Conservation (phyloP, 2,888 invertebrate genomes). For the Callosobruchus maculatus region DNA sequence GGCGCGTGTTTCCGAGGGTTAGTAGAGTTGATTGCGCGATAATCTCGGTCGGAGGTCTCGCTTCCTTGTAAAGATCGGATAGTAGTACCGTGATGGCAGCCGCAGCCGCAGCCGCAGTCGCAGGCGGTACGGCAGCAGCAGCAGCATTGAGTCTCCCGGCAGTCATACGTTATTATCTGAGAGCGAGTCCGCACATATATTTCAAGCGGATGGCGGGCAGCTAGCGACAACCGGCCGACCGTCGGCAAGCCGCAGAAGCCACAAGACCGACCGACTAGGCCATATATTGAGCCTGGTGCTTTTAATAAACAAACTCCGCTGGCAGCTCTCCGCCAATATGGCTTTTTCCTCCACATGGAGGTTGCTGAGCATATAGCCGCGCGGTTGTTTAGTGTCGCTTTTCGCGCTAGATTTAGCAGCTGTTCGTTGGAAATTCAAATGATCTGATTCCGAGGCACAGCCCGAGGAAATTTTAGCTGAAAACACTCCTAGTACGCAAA, state of each 20-base stretch:
- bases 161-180: slow-evolving; percentile 26
- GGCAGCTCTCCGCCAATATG: slow-evolving; percentile 28
- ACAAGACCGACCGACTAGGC: slow-evolving; percentile 17
- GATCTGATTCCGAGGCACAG: not conserved
- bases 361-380: slow-evolving; percentile 4
- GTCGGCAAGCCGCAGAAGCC: not conserved
- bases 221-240: not conserved
- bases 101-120: not conserved
- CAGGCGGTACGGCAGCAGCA: not conserved
- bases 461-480: no score
- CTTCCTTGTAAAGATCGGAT: slow-evolving; percentile 29
- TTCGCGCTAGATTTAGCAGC: slow-evolving; percentile 21
- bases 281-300: slow-evolving; percentile 28
- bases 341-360: slow-evolving; percentile 16
- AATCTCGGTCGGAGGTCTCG: slow-evolving; percentile 29
- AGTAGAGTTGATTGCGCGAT: slow-evolving; percentile 8
- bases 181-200: slow-evolving; percentile 13
- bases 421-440: not conserved
- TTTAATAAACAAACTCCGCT: slow-evolving; percentile 29
- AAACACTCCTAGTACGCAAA: no score
- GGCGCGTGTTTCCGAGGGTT: not conserved
- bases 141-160: slow-evolving; percentile 17
- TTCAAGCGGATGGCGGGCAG: not conserved
- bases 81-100: slow-evolving; percentile 8
- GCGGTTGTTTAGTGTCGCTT: slow-evolving; percentile 23